Base-by-base conservation (phyloP, 2,113 vertebrate species). In the Dunckerocampus dactyliophorus region DNA sequence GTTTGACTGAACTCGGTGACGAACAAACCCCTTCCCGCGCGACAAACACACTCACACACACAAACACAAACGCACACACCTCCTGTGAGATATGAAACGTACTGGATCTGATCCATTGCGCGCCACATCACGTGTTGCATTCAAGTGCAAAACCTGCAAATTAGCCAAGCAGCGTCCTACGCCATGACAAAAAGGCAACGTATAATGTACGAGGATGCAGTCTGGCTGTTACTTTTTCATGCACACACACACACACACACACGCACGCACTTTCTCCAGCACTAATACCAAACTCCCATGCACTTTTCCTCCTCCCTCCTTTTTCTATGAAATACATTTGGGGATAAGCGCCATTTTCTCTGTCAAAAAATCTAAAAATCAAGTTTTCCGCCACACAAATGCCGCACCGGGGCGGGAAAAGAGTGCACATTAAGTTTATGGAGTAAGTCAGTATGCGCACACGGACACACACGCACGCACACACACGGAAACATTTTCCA, bases 291-390 rank as follows among this genome's bases (percentile, higher is more conserved):
- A 77, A 64, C 63, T 64, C 66, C 53, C 69, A 59, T 22, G 54
- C 48, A 50, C 64, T 48, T 68, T 49, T 61, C 70, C 75, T 82
- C 78, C 73, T 74, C 52, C 61, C 73, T 74, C 52, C 61, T 45
- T 34, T 65, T 77, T 64, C 80, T 79, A 86, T 88, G 72, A 88
- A 91, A 90, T 82, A 81, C 82, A 85, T 75, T 87, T 87, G 58
- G 62, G 79, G 72, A 88, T 85, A 88, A 88, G 88, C 91, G 90
- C 91, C 90, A 91, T 91, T 91, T 91, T 91, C 85, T 85, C 75
- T 74, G 16, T 13, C 15, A 58, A 42, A 1, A 43, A 14, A 43
- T 13, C 3, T 17, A 19, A 13, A 24, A 13, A 65, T 28, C 80
- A 74, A 69, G 67, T 75, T 60, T 42, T 59, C 21, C 8, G 21